A percentile compares a stretch with the other conserved stretches of the same genome.
phyloP scores from a whole-genome alignment of 2,888 invertebrate genomes.

The Xanthia togata region DNA sequence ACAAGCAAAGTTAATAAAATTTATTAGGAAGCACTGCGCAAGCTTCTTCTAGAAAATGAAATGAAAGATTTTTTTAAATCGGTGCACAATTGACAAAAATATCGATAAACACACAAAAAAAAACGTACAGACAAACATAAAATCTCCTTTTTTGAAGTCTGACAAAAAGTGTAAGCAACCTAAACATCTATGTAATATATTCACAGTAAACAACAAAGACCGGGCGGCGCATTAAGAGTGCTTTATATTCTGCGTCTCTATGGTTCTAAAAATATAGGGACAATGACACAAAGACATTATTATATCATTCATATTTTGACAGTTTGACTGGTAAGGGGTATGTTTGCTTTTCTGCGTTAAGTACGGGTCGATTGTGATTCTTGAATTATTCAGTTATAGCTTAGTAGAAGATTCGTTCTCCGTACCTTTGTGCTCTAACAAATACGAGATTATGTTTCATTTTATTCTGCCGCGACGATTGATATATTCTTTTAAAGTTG shows the following conservation, averaged over 20 bases:
- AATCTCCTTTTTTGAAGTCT: too few relatives aligned
- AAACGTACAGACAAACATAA: too few relatives aligned
- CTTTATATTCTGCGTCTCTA: constrained; percentile 65
- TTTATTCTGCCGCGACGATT: background rate
- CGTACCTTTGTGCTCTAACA: background rate
- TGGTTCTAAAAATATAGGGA: constrained; percentile 59
- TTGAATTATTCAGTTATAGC: background rate
- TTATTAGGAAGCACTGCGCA: too few relatives aligned
- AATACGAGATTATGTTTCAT: background rate
- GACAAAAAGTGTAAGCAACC: constrained; percentile 26
- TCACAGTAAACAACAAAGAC: constrained; percentile 62
- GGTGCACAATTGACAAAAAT: too few relatives aligned
- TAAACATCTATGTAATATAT: constrained; percentile 49
- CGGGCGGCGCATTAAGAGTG: constrained; percentile 61
- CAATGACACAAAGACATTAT: constrained; percentile 58
- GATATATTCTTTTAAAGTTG: background rate
- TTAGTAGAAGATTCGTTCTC: background rate
- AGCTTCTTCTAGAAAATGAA: too few relatives aligned
- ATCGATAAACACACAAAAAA: too few relatives aligned
- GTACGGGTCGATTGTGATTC: background rate
- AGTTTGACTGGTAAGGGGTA: background rate
- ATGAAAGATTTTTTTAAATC: too few relatives aligned
- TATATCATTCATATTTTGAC: constrained; percentile 35
- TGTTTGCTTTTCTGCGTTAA: background rate
- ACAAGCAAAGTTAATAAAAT: too few relatives aligned